Base-by-base conservation (phyloP, 1,140 invertebrate species). In the Phortica variegata region DNA sequence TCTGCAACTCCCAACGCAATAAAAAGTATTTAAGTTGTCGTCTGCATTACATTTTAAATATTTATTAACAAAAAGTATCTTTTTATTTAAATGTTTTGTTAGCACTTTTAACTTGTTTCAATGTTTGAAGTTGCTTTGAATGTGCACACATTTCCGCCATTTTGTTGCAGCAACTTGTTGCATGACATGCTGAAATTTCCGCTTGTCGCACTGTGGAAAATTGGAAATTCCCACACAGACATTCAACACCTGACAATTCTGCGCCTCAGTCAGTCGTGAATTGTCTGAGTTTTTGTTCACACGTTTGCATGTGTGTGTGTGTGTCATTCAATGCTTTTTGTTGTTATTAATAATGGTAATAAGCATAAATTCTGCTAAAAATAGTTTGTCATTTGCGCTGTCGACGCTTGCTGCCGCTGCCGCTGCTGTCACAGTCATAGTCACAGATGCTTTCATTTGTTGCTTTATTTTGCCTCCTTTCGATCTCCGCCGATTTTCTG, bases 311-410 rank as follows among this genome's bases (percentile, higher is more conserved):
- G 48, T 55, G 57, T 50, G 46, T 56, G 31, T 52, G 47, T 47
- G 46, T 43, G 43, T 36, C 45, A 58, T 58, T 58, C 53, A 49
- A 49, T 54, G n/a, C n/a, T n/a, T n/a, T n/a, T n/a, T n/a, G n/a
- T n/a, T n/a, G n/a, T n/a, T n/a, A n/a, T 66, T 63, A 66, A 66
- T 66, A 66, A 66, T 55, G 59, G 60, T n/a, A n/a, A n/a, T n/a
- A n/a, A n/a, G n/a, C n/a, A n/a, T n/a, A 60, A 51, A 49, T 42
- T 47, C 53, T 43, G 47, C 46, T 51, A 58, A 49, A 54, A 47
- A 61, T 43, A 43, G 13, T n/a, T n/a, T n/a, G n/a, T n/a, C n/a
- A n/a, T n/a, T n/a, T n/a, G n/a, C n/a, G n/a, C n/a, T n/a, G n/a
- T n/a, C n/a, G n/a, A n/a, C n/a, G n/a, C n/a, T n/a, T n/a, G n/a